Evolutionary conservation across 2,797 vertebrate species (phyloP).

Genomic region (Gallinago stenura): DNA sequence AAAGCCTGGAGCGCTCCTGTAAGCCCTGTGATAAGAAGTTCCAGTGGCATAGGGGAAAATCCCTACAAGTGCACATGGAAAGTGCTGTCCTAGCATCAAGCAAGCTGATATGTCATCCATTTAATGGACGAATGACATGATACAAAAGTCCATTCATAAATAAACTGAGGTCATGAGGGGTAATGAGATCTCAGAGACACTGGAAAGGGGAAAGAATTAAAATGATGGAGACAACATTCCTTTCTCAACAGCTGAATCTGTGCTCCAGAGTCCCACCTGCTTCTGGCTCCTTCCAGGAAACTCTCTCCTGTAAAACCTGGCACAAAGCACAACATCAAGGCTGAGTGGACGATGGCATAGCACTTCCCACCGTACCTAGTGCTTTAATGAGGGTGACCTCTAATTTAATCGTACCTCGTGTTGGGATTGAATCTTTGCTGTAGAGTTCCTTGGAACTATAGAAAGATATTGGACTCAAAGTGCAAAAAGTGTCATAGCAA

Average conservation of each 20-base stretch:
- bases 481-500: neutral
- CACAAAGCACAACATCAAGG: neutral
- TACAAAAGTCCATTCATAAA: neutral
- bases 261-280: neutral
- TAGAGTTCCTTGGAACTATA: neutral
- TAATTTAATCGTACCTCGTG: accelerated
- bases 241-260: neutral
- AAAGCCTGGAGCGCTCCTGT: neutral
- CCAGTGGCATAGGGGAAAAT: neutral
- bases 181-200: neutral
- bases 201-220: neutral
- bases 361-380: neutral
- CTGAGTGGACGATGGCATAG: neutral
- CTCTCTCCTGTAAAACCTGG: neutral
- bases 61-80: neutral
- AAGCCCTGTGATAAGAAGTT: neutral
- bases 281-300: neutral
- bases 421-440: neutral
- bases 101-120: neutral
- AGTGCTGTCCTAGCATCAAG: neutral
- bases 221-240: neutral
- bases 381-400: neutral
- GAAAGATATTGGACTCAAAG: neutral
- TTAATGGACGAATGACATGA: neutral
- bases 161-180: neutral